Percentiles rank a stretch among this genome's conserved stretches.
phyloP scores from a whole-genome alignment of 2,888 invertebrate genomes.

The Dryomyza anilis region DNA sequence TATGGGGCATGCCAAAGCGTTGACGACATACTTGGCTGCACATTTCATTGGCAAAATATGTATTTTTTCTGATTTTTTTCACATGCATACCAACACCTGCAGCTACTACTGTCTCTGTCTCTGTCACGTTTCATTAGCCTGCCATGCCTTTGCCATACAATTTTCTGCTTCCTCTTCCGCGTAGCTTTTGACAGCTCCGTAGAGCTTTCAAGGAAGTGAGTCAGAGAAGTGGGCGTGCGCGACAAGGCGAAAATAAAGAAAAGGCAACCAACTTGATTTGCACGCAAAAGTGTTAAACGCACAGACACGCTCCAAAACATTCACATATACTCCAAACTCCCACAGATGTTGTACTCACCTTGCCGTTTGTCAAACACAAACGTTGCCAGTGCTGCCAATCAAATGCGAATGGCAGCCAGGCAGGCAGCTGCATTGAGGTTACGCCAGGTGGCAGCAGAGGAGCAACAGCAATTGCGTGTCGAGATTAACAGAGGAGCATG shows the following conservation, averaged over 20 bases:
- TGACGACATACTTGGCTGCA: no score
- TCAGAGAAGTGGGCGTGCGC: not conserved
- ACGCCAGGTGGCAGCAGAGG: not conserved
- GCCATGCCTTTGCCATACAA: not conserved
- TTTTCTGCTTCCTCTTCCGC: not conserved
- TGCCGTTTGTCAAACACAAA: slow-evolving; percentile 13
- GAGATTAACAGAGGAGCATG: not conserved
- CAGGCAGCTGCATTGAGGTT: slow-evolving; percentile 5
- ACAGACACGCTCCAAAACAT: not conserved
- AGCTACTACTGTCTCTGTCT: not conserved
- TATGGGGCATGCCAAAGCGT: no score
- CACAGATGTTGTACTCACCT: not conserved
- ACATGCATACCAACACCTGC: not conserved
- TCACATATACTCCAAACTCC: not conserved
- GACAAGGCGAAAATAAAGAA: not conserved
- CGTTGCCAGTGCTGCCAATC: slow-evolving; percentile 12
- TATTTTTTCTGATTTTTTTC: no score
- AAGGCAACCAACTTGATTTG: not conserved
- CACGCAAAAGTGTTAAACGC: slow-evolving; percentile 6
- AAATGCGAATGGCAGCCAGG: no score
- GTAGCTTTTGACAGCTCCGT: no score
- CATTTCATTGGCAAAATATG: no score
- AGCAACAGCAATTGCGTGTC: not conserved
- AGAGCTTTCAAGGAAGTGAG: no score
- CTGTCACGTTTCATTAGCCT: not conserved